Base-by-base conservation (phyloP, 2,113 vertebrate genomes). In the Esox niger region DNA sequence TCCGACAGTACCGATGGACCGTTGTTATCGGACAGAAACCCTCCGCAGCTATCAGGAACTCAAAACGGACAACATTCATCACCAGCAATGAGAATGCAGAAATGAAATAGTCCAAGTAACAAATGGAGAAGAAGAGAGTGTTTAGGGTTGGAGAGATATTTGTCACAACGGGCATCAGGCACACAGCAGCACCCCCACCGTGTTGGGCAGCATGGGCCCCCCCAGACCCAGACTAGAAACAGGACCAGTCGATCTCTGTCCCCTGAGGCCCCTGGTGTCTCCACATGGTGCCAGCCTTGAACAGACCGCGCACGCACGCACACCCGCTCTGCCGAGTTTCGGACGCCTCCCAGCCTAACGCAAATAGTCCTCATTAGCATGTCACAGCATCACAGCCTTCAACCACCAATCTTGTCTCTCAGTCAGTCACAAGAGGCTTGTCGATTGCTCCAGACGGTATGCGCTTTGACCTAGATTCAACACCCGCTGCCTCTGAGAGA, bases 381-480 rank as follows among this genome's bases (percentile, higher is more conserved):
- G 11, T 43, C 38, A 43, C 38, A 43, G 38, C 3, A 43, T 4
- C 38, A 43, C 3, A 43, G 38, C 38, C 5, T 15, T 17, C 38
- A 15, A 10, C 38, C 26, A n/a, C 17, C 15, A 43, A 43, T 43
- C 38, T 15, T 46, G 5, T 21, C 47, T 21, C 47, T 13, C n/a
- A n/a, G 2, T 32, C 35, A 21, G 32, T 66, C 77, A 74, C 57
- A 60, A 79, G 62, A 35, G 64, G 58, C 68, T 25, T 74, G 62
- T 61, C 69, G 76, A 61, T 80, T 57, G 69, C 78, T 70, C 23
- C 62, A 33, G 59, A 25, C n/a, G n/a, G n/a, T n/a, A n/a, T n/a
- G n/a, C n/a, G 64, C 66, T 75, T 68, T 83, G 87, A 84, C 89
- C 90, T 69, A 90, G 35, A 89, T 88, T 78, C 74, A 65, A 15